These are phyloP conservation scores for Enteromius mattozi DNA, from an alignment of 2,797 vertebrate species.

Conservation along the genomic window DNA sequence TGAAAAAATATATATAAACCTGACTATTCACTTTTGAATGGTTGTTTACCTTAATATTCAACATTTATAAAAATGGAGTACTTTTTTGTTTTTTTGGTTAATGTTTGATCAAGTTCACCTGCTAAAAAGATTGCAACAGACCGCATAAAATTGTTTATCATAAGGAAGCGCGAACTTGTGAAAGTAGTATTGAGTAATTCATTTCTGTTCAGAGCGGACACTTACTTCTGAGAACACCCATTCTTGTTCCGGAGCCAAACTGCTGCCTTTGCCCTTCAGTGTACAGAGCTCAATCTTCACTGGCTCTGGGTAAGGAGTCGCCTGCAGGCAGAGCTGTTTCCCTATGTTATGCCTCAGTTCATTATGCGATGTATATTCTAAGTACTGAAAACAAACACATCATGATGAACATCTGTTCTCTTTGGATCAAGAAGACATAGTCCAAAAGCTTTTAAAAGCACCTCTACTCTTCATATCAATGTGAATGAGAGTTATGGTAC, in stretches of 20 bases:
- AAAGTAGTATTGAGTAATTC: too few relatives aligned
- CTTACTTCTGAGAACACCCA: constrained; percentile 89
- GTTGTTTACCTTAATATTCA: background rate
- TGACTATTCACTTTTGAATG: background rate
- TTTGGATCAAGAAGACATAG: background rate
- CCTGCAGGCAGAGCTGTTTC: constrained; percentile 90
- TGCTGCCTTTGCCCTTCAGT: constrained; percentile 82
- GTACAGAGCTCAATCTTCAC: constrained; percentile 82
- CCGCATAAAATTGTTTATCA: too few relatives aligned
- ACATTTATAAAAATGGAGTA: too few relatives aligned
- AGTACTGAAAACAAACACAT: constrained; percentile 81
- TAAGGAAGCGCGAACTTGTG: too few relatives aligned
- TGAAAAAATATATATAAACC: background rate
- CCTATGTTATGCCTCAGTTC: constrained; percentile 94
- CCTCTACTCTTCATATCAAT: background rate
- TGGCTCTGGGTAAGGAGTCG: constrained; percentile 50
- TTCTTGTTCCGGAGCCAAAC: constrained; percentile 80
- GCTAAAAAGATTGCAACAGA: background rate
- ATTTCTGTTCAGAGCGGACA: background rate
- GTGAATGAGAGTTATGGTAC: background rate
- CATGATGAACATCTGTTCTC: background rate
- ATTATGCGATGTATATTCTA: constrained; percentile 87
- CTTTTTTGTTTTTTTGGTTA: background rate
- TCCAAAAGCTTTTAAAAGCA: background rate
- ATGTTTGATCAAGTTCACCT: background rate